Conservation (phyloP, 2,113 vertebrate genomes). For the Megaceryle maxima region DNA sequence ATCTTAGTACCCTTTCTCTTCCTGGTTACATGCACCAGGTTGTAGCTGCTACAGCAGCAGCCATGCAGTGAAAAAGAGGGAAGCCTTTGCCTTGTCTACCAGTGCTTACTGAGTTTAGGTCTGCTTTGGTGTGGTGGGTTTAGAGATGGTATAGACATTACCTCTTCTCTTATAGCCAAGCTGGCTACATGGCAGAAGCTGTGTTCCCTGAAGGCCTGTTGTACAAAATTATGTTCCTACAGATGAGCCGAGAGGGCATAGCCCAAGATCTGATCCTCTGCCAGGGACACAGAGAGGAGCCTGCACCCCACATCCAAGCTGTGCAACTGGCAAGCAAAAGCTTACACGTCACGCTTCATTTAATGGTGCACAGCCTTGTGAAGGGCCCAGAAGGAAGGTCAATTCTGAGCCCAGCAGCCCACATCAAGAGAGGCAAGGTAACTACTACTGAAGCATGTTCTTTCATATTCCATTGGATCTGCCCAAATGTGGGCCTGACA, state of each 20-base stretch:
- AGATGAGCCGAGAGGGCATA: constrained; percentile 55
- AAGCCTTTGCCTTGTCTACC: neutral
- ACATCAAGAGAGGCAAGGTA: constrained; percentile 71
- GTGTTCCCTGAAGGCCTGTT: neutral
- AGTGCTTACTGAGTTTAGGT: neutral
- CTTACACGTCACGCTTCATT: constrained; percentile 80
- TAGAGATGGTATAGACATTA: neutral
- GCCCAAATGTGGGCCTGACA: neutral
- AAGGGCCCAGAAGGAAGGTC: constrained; percentile 71
- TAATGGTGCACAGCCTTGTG: constrained; percentile 59
- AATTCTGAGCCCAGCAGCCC: constrained; percentile 87
- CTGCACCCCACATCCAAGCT: neutral
- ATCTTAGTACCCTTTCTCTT: neutral
- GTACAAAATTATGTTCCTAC: constrained; percentile 41
- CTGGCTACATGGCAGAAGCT: neutral
- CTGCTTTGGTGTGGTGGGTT: neutral
- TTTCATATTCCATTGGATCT: neutral
- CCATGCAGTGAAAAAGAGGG: neutral
- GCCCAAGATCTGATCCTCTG: constrained; percentile 57
- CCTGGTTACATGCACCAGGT: neutral
- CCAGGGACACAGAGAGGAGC: constrained; percentile 44
- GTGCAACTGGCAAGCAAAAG: constrained; percentile 63
- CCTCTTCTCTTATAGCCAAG: neutral
- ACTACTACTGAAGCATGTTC: neutral
- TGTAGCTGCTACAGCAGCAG: neutral